Evolutionary conservation across 2,113 vertebrate species (phyloP).

Genomic region (Tiliqua scincoides): DNA sequence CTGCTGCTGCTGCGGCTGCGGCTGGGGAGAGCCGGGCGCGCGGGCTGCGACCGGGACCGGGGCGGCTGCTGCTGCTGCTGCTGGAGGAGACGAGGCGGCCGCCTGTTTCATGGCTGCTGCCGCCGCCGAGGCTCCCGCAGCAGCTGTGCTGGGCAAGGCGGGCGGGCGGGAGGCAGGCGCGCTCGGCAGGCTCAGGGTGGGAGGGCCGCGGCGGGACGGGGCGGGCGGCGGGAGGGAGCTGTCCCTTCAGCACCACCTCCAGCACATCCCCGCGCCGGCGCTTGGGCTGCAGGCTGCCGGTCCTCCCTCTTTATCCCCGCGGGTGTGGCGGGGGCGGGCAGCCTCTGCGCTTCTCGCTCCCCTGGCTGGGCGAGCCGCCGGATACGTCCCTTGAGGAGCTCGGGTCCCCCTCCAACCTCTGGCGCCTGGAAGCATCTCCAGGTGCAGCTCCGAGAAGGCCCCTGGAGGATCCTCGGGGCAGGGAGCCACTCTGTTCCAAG

Average conservation of each 20-base stretch:
- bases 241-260: constrained; percentile 20
- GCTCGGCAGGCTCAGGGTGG: not conserved
- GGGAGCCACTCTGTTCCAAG: too few species aligned
- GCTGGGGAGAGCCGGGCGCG: not conserved
- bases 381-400: too few species aligned
- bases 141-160: not conserved
- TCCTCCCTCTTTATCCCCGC: not conserved
- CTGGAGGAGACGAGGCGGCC: not conserved
- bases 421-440: too few species aligned
- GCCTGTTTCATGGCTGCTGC: constrained; percentile 14
- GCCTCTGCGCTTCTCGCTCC: not conserved
- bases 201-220: not conserved
- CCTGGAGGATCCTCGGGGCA: too few species aligned
- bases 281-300: not conserved
- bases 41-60: constrained; percentile 54
- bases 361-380: not conserved
- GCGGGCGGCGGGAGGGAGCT: not conserved
- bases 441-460: too few species aligned
- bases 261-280: not conserved
- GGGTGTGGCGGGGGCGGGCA: too few species aligned
- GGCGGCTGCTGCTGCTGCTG: not conserved
- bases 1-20: not conserved
- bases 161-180: too few species aligned
- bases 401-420: too few species aligned
- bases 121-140: not conserved